Conservation (phyloP, 2,888 invertebrate genomes). For the Sericinus montela region DNA sequence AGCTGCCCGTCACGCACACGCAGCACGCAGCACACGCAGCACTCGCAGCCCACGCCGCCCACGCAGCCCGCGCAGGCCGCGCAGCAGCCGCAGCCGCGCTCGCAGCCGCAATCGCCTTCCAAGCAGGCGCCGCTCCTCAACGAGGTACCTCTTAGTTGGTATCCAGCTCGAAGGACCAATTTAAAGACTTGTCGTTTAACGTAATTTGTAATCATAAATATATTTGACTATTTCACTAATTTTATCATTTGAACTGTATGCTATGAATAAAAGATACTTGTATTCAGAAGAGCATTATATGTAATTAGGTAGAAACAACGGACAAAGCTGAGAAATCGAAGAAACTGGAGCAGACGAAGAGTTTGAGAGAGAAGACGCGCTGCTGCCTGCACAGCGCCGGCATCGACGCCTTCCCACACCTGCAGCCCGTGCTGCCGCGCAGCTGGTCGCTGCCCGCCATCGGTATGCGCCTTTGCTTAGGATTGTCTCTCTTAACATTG, state of each 20-base stretch:
- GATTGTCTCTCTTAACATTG: no score
- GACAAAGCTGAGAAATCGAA: conserved; percentile 26
- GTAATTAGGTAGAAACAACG: conserved; percentile 22
- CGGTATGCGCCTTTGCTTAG: conserved; percentile 39
- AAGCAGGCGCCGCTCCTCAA: conserved; percentile 22
- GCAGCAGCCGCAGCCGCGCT: conserved; percentile 33
- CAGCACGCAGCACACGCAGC: conserved; percentile 30
- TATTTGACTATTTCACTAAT: no score
- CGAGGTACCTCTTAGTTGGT: conserved; percentile 10
- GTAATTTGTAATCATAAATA: no score
- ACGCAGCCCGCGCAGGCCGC: conserved; percentile 34
- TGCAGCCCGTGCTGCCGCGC: conserved; percentile 83
- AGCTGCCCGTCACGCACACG: no score
- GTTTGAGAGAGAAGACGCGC: conserved; percentile 17
- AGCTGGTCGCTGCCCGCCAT: conserved; percentile 89
- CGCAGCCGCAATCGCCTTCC: conserved; percentile 24
- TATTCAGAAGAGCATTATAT: background rate
- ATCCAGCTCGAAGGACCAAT: no score
- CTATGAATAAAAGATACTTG: background rate
- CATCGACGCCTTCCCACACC: conserved; percentile 86
- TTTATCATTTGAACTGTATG: no score
- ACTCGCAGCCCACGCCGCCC: conserved; percentile 23
- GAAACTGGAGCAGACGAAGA: conserved; percentile 20
- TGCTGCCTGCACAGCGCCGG: conserved; percentile 88
- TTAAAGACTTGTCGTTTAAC: no score